Percentiles rank a stretch among this genome's conserved stretches.
Evolutionary conservation across 2,797 vertebrate genomes (phyloP).

Genomic region (Gymnocypris eckloni): DNA sequence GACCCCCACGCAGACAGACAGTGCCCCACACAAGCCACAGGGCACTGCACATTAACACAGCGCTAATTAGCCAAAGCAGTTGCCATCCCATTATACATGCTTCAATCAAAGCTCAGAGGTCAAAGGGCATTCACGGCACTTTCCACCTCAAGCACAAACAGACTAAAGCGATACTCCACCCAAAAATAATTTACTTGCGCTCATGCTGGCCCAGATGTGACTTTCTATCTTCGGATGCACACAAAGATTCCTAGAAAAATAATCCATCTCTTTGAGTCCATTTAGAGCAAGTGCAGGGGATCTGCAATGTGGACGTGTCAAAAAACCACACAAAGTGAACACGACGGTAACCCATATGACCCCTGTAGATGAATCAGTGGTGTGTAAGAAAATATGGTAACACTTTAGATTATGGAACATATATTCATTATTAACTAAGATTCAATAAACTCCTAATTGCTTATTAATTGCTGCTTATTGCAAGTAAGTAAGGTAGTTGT

Average conservation of each 20-base stretch:
- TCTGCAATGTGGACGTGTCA: neutral
- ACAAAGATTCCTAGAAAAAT: neutral
- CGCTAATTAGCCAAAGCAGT: constrained; percentile 80
- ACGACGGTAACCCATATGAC: neutral
- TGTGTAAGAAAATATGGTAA: neutral
- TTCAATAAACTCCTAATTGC: neutral
- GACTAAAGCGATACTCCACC: neutral
- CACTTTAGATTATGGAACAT: neutral
- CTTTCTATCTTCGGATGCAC: neutral
- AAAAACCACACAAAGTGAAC: neutral
- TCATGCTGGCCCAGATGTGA: neutral
- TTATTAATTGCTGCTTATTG: neutral
- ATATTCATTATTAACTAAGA: neutral
- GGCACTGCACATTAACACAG: constrained; percentile 72
- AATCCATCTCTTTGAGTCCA: neutral
- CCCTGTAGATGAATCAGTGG: neutral
- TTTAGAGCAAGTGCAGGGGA: neutral
- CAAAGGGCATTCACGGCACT: constrained; percentile 67
- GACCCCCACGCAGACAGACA: constrained; percentile 39
- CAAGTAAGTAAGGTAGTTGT: neutral
- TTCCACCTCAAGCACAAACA: constrained; percentile 32
- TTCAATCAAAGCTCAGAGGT: constrained; percentile 76
- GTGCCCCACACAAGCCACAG: constrained; percentile 55
- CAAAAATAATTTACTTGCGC: neutral
- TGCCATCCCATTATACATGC: constrained; percentile 80